Evolutionary conservation across 1,140 invertebrate species (phyloP).

Genomic region (Heliconius congener): DNA sequence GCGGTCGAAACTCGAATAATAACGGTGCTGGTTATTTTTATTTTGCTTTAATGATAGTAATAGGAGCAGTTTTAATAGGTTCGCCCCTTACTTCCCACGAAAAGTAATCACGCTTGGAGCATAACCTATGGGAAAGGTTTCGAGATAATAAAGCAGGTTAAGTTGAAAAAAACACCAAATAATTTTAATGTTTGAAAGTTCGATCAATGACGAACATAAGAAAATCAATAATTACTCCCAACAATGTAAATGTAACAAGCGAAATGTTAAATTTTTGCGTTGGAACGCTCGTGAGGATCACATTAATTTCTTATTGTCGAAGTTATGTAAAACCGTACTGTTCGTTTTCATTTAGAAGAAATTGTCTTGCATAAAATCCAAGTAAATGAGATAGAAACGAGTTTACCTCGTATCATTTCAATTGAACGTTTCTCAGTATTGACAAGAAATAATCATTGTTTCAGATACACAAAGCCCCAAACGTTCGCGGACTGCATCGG

Average conservation of each 20-base stretch:
- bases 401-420: constrained; percentile 35
- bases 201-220: not conserved
- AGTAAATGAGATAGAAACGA: constrained; percentile 30
- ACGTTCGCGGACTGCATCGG: constrained; percentile 98
- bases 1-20: constrained; percentile 62
- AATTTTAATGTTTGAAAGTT: not conserved
- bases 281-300: constrained; percentile 6
- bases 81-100: constrained; percentile 56
- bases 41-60: constrained; percentile 71
- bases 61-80: constrained; percentile 57
- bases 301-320: constrained; percentile 9
- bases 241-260: not conserved
- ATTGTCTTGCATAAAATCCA: constrained; percentile 37
- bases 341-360: constrained; percentile 29
- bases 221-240: not conserved
- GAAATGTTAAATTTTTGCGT: constrained; percentile 13
- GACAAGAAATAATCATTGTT: constrained; percentile 75
- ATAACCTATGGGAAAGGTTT: constrained; percentile 41
- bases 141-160: constrained; percentile 3
- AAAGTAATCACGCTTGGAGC: constrained; percentile 45
- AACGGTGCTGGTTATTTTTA: constrained; percentile 56
- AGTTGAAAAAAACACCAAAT: not conserved
- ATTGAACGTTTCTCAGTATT: constrained; percentile 42
- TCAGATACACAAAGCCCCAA: constrained; percentile 96
- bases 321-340: constrained; percentile 23